Conservation (phyloP, 2,797 vertebrate genomes). For the Carcharodon carcharias region DNA sequence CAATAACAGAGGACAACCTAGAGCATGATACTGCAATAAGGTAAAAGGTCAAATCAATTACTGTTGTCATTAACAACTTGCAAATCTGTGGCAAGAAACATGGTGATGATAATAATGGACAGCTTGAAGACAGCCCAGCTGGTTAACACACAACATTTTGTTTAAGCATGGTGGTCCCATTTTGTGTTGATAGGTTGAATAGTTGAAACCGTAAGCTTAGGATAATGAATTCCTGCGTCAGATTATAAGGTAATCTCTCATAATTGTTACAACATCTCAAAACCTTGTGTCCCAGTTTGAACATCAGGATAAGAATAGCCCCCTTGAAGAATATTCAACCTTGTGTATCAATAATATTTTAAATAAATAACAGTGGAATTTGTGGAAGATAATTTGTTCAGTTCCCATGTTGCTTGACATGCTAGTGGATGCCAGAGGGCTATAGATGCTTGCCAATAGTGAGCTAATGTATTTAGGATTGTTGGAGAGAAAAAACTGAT, state of each 20-base stretch:
- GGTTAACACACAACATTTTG: neutral
- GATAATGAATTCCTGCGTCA: neutral
- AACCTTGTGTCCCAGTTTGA: neutral
- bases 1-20: constrained; percentile 59
- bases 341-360: neutral
- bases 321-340: neutral
- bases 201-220: neutral
- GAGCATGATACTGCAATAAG: constrained; percentile 42
- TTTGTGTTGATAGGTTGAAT: neutral
- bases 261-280: neutral
- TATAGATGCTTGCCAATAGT: neutral
- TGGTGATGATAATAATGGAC: neutral
- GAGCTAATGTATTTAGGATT: neutral
- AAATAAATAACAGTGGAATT: neutral
- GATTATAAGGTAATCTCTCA: neutral
- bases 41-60: constrained; percentile 48
- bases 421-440: neutral
- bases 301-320: neutral
- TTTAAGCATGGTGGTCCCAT: neutral
- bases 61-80: neutral
- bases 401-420: neutral
- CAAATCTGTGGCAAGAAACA: neutral
- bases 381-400: neutral
- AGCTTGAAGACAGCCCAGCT: neutral
- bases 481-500: neutral